Evolutionary conservation across 2,113 vertebrate species (phyloP).

Genomic region (Cacatua alba): DNA sequence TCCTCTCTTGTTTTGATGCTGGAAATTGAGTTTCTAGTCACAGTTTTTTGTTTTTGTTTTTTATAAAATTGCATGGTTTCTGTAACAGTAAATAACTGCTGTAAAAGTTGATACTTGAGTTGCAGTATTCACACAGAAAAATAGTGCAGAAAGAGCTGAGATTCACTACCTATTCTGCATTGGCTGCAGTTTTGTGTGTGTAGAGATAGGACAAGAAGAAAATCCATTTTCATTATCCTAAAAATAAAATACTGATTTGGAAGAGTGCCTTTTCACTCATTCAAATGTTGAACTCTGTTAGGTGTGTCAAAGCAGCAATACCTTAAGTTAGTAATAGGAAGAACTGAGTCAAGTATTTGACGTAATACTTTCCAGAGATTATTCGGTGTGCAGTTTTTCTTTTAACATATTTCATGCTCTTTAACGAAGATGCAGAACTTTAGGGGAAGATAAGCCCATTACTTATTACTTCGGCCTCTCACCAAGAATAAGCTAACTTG

Average conservation of each 20-base stretch:
- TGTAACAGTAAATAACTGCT: background rate
- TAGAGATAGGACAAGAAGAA: background rate
- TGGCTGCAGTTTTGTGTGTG: background rate
- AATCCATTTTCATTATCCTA: background rate
- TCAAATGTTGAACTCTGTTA: background rate
- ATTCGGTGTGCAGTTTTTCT: background rate
- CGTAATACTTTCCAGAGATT: background rate
- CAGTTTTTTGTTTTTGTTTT: background rate
- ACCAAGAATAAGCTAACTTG: background rate
- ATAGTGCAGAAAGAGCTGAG: background rate
- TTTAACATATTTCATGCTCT: background rate
- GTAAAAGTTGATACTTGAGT: background rate
- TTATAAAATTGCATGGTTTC: background rate
- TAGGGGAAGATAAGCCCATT: background rate
- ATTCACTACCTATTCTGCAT: background rate
- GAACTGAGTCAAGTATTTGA: constrained; percentile 2
- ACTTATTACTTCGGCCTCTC: background rate
- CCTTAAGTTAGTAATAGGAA: background rate
- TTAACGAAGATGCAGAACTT: background rate
- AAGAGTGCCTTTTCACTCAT: background rate
- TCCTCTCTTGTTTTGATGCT: background rate
- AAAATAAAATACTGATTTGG: background rate
- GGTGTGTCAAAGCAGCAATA: constrained; percentile 3
- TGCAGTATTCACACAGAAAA: background rate
- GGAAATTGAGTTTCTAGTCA: background rate